These are phyloP conservation scores for Calcarius ornatus DNA, from an alignment of 2,113 vertebrate species.

Conservation along the genomic window DNA sequence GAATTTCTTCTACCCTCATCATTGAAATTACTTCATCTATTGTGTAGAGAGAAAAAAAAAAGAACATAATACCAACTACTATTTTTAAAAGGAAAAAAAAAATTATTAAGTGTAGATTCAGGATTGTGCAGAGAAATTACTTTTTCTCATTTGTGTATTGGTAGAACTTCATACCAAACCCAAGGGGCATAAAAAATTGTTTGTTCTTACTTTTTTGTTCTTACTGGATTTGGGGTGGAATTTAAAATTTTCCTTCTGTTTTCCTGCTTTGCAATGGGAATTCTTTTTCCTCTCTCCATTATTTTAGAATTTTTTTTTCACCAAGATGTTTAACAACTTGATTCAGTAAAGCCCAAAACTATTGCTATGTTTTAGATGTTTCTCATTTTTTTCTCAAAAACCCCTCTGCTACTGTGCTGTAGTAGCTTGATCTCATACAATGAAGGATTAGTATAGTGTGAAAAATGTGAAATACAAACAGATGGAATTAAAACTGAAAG, in stretches of 20 bases:
- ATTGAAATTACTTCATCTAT: neutral
- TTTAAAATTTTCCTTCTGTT: neutral
- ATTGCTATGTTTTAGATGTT: neutral
- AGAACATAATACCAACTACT: neutral
- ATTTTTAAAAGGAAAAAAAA: neutral
- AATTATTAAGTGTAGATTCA: neutral
- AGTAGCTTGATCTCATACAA: neutral
- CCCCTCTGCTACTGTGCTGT: neutral
- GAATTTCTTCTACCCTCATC: neutral
- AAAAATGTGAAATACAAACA: neutral
- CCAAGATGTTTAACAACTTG: neutral
- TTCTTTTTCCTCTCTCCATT: neutral
- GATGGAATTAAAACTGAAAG: neutral
- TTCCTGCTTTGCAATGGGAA: neutral
- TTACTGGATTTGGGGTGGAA: neutral
- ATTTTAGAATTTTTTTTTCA: neutral
- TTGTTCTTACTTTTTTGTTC: neutral
- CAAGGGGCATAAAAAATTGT: neutral
- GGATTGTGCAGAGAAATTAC: neutral
- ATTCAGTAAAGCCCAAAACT: neutral
- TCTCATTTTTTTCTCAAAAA: neutral
- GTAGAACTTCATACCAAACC: neutral
- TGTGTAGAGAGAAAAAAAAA: neutral
- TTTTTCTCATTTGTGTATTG: neutral
- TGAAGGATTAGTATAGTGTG: neutral